Percentiles rank a stretch among this genome's conserved stretches.
Evolutionary conservation across 2,797 vertebrate genomes (phyloP).

Genomic region (Ctenopoma multispine): DNA sequence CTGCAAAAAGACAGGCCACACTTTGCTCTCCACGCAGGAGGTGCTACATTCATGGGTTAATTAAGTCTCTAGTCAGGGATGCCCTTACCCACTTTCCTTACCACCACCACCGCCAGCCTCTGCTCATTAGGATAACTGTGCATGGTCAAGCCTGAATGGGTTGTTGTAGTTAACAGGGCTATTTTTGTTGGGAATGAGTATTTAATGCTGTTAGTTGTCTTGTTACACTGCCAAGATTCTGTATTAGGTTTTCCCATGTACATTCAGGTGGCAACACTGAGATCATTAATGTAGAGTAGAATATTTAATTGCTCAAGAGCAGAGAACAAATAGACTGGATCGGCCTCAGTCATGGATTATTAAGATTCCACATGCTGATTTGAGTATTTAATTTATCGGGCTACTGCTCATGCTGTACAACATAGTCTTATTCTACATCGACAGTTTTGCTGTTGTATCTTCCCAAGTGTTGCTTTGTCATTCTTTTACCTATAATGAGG

Average conservation of each 20-base stretch:
- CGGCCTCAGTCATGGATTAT: constrained; percentile 23
- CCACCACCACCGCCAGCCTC: constrained; percentile 7
- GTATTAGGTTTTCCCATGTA: constrained; percentile 15
- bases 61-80: constrained; percentile 60
- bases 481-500: constrained; percentile 40
- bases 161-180: neutral
- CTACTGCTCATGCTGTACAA: constrained; percentile 4
- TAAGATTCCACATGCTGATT: constrained; percentile 24
- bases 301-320: constrained; percentile 31
- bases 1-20: constrained; percentile 29
- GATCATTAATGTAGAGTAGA: neutral
- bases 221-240: constrained; percentile 10
- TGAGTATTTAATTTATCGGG: constrained; percentile 15
- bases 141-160: constrained; percentile 18
- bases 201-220: constrained; percentile 16
- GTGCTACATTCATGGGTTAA: constrained; percentile 52
- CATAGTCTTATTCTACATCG: neutral
- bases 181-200: constrained; percentile 12
- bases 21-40: constrained; percentile 45
- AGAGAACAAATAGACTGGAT: neutral
- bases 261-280: constrained; percentile 1
- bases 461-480: constrained; percentile 28
- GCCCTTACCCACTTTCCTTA: constrained; percentile 23
- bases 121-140: constrained; percentile 8
- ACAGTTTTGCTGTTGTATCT: neutral